Percentiles rank a stretch among this genome's conserved stretches.
Conservation (phyloP, 2,113 vertebrate species). For the Corynorhinus townsendii region DNA sequence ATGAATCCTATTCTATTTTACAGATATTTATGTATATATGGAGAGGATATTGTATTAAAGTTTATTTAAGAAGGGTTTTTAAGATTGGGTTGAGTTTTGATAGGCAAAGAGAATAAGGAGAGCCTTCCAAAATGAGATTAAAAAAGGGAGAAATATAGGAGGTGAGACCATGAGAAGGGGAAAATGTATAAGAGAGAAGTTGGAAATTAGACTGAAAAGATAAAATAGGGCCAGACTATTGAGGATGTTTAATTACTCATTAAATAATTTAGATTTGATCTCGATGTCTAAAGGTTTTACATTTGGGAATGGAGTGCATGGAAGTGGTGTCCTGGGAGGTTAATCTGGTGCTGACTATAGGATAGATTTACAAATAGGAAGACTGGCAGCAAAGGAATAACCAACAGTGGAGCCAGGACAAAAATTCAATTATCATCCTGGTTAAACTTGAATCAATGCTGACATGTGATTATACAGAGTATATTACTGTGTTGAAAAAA, state of each 20-base stretch:
- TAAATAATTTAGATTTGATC: slow-evolving; percentile 36
- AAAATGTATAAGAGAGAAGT: background rate
- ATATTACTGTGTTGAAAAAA: slow-evolving; percentile 32
- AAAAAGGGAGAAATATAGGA: background rate
- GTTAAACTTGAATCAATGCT: slow-evolving; percentile 27
- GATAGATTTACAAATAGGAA: slow-evolving; percentile 3
- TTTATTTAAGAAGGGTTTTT: background rate
- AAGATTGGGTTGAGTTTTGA: background rate
- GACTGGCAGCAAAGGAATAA: background rate
- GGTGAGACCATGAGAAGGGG: background rate
- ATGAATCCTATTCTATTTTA: background rate
- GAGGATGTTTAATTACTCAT: slow-evolving; percentile 5
- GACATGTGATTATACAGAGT: slow-evolving; percentile 15
- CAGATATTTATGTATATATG: background rate
- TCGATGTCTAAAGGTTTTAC: slow-evolving; percentile 3
- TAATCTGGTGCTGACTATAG: background rate
- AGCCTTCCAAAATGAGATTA: background rate
- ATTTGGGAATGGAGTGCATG: background rate
- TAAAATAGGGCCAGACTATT: background rate
- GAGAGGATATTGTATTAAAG: background rate
- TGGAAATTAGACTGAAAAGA: background rate
- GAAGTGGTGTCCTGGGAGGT: background rate
- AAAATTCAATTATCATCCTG: slow-evolving; percentile 41
- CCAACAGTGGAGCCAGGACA: background rate
- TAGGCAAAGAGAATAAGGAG: background rate